Evolutionary conservation across 2,888 invertebrate species (phyloP), one percentile per base, ranked within the genome.

Genomic region (Choreutis nemorana): DNA sequence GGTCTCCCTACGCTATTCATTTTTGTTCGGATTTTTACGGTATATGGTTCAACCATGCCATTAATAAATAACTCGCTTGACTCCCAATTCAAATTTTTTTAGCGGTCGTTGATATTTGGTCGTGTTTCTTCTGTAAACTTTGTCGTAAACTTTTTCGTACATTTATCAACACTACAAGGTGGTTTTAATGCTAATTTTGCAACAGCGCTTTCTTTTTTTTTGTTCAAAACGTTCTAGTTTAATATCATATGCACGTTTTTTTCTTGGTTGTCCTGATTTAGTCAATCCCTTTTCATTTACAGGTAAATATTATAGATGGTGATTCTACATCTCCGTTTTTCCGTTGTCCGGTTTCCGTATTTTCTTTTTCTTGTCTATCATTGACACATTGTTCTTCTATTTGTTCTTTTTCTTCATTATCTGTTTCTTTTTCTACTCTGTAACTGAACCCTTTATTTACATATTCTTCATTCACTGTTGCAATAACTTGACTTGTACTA

Each of bases 231-330:
- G 23, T 23, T 23, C 23, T 23, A 23, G 13, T 23, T 23, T 23
- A 23, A 23, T 23, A 23, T 23, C 23, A 23, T 23, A 23, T 23
- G 23, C 23, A 23, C 23, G 23, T 14, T 14, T 23, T 23, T 23
- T 23, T 23, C 23, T 23, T 23, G 23, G 23, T 23, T 23, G 23
- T 6, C 23, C 23, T 23, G 23, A 23, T 23, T 23, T 23, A 8
- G 23, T 23, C 12, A 23, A 12, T 23, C 23, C 23, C 14, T 23
- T 23, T 23, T 23, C 23, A 23, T 23, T 23, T 23, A 23, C 23
- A 23, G 23, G 23, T 23, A 23, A n/a, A 23, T 23, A 23, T 8
- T 23, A 23, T 12, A 23, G 23, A 23, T 23, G 23, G 23, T 23
- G 23, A 23, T 23, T 23, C 23, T 12, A 23, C 23, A 13, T 23